Base-by-base conservation (phyloP, 2,888 invertebrate genomes). In the Bellardia pandia region DNA sequence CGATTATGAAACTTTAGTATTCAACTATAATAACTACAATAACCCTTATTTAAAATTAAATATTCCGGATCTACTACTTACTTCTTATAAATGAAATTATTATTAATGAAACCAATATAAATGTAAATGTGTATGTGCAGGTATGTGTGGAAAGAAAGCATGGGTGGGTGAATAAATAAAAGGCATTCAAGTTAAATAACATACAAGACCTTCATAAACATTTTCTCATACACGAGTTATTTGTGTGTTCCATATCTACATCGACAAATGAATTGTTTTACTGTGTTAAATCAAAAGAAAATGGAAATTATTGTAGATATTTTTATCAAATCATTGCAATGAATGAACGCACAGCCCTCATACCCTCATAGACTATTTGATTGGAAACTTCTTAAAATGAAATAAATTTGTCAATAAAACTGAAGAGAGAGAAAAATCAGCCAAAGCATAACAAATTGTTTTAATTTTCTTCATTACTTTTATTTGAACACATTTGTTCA, bases 251-350 rank as follows among this genome's bases (percentile, higher is more conserved):
- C 30, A 53, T n/a, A 48, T 23, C 45, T 68, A 6, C 37, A 37
- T 40, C 37, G 33, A 23, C 4, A 42, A 62, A 60, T 69, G 42
- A 30, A 62, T 53, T 53, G 62, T 69, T 53, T 71, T 62, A 42
- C 53, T 69, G 62, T 16, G 48, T 71, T 76, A 69, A 71, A 77
- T 83, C 71, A 77, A 69, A 76, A 53, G 48, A 40, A 62, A 69
- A 74, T 74, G 45, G 56, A 58, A 74, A 71, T 71, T 69, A 62
- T 71, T 77, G 42, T 45, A 56, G 53, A 83, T 71, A 83, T 74
- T 83, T 60, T 37, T 71, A 76, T 71, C 33, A 71, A 77, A 71
- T 82, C 56, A 71, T 56, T 77, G 69, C 51, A 51, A 76, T 51
- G 82, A 75, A 69, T 69, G n/a, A 74, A 69, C 23, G 7, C 71